Percentiles rank a stretch among this genome's conserved stretches.
Conservation (phyloP, 2,113 vertebrate genomes). For the Dascyllus trimaculatus region DNA sequence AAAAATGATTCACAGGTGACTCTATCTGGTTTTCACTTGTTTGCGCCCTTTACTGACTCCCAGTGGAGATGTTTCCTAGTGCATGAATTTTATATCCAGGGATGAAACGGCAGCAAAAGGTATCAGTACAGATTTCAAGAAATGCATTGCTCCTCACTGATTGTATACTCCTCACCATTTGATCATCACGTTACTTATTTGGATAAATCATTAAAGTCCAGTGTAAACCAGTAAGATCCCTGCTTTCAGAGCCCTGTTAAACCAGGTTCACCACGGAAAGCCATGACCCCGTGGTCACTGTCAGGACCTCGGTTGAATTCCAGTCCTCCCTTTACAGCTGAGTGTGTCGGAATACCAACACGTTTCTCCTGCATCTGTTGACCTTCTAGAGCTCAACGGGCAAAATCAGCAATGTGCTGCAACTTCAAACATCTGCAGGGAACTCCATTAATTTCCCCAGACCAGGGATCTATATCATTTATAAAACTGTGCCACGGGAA, state of each 20-base stretch:
- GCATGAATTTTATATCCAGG: not conserved
- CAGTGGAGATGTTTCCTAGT: constrained; percentile 43
- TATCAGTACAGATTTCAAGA: too few species aligned
- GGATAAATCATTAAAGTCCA: not conserved
- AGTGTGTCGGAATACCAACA: constrained; percentile 60
- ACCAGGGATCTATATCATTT: constrained; percentile 29
- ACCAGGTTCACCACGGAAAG: constrained; percentile 26
- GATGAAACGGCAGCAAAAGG: not conserved
- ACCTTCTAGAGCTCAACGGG: constrained; percentile 49
- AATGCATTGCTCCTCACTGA: not conserved
- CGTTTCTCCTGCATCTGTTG: constrained; percentile 39
- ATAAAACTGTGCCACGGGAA: not conserved
- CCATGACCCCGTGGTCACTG: constrained; percentile 35
- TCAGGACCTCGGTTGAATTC: constrained; percentile 61
- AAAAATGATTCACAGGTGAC: too few species aligned
- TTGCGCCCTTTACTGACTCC: constrained; percentile 38
- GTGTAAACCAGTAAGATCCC: not conserved
- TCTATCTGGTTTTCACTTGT: not conserved
- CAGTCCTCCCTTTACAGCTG: constrained; percentile 29
- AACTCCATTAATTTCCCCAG: constrained; percentile 42
- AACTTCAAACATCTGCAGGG: constrained; percentile 37
- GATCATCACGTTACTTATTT: not conserved
- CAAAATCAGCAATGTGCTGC: constrained; percentile 34
- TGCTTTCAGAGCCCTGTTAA: not conserved
- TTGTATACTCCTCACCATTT: not conserved